These are phyloP conservation scores for Tryphoninae sp. DNA, from an alignment of 2,888 invertebrate genomes.

Conservation along the genomic window DNA sequence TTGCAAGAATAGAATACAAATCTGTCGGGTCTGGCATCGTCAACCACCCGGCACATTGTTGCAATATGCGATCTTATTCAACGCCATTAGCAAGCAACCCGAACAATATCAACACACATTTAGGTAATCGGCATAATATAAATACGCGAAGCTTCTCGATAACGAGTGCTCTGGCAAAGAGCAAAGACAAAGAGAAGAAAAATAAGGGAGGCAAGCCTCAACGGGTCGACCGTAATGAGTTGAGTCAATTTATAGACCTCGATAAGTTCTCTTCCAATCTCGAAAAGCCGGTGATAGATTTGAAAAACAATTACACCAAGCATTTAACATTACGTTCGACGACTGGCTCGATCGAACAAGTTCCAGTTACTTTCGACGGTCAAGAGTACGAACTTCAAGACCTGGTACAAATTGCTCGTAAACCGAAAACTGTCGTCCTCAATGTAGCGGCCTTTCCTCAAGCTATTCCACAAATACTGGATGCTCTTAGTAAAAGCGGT, in stretches of 20 bases:
- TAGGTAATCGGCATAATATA: background rate
- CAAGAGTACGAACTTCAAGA: slow-evolving; percentile 93
- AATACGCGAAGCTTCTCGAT: slow-evolving; percentile 44
- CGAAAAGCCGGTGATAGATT: slow-evolving; percentile 85
- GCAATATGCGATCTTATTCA: slow-evolving; percentile 3
- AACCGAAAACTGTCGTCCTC: slow-evolving; percentile 92
- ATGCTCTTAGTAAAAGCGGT: slow-evolving; percentile 90
- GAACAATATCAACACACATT: background rate
- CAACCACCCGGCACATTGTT: background rate
- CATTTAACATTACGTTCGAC: slow-evolving; percentile 91
- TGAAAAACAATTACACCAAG: slow-evolving; percentile 91
- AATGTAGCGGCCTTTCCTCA: slow-evolving; percentile 93
- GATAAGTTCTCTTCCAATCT: slow-evolving; percentile 87
- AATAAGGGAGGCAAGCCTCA: slow-evolving; percentile 82
- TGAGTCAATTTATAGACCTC: slow-evolving; percentile 88
- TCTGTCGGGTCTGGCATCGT: background rate
- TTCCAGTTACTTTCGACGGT: slow-evolving; percentile 89
- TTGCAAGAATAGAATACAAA: slow-evolving; percentile 5
- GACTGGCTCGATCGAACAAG: slow-evolving; percentile 90
- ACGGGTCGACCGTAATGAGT: slow-evolving; percentile 87
- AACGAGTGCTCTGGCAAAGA: slow-evolving; percentile 62
- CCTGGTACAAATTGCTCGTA: slow-evolving; percentile 92
- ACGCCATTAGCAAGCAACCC: background rate
- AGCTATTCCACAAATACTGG: slow-evolving; percentile 90
- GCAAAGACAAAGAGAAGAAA: slow-evolving; percentile 75